Evolutionary conservation across 1,140 invertebrate species (phyloP).

Genomic region (Panagrolaimus sp.): DNA sequence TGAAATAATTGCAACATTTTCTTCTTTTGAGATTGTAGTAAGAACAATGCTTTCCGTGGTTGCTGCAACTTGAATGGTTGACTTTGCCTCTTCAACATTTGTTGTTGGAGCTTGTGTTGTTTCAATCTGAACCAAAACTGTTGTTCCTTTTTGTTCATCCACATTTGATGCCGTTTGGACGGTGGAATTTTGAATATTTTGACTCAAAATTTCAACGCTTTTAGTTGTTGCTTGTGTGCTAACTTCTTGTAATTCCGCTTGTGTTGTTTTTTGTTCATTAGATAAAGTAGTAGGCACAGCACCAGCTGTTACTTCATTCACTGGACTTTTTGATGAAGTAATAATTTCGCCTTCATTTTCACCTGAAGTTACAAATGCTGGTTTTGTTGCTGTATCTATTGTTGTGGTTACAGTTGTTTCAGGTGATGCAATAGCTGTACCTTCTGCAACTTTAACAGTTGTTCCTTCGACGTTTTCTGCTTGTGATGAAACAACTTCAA

Average conservation of each 20-base stretch:
- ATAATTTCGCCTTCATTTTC: not conserved
- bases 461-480: no score
- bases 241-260: not conserved
- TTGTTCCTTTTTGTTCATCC: not conserved
- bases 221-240: not conserved
- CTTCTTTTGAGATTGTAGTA: not conserved
- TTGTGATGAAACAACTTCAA: no score
- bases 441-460: no score
- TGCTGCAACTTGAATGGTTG: no score
- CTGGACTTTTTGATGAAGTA: not conserved
- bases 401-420: not conserved
- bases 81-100: no score
- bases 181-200: not conserved
- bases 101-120: not conserved
- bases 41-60: not conserved
- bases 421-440: not conserved
- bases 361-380: not conserved
- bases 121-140: not conserved
- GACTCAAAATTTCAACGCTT: not conserved
- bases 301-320: not conserved
- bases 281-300: not conserved
- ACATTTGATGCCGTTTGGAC: not conserved
- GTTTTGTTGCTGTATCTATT: not conserved
- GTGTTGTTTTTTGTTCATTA: not conserved
- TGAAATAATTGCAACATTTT: not conserved